phyloP scores from a whole-genome alignment of 2,113 vertebrate genomes.

The Ophthalmolycus amberensis region DNA sequence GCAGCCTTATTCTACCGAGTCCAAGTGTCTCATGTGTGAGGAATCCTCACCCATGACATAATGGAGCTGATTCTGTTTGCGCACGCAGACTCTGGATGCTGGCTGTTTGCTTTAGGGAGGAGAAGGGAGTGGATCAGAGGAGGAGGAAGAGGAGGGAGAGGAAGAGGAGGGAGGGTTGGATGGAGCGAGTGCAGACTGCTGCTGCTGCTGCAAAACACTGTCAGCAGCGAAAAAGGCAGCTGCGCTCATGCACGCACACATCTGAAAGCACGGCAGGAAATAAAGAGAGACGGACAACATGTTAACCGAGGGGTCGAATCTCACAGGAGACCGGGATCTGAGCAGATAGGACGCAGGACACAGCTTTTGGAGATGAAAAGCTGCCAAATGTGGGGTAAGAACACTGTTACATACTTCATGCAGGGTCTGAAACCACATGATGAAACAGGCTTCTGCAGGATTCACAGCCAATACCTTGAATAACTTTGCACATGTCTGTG shows the following conservation, averaged over 20 bases:
- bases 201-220: slow-evolving; percentile 46
- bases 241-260: slow-evolving; percentile 41
- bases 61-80: slow-evolving; percentile 18
- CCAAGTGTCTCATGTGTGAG: not conserved
- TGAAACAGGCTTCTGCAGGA: not conserved
- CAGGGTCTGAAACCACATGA: not conserved
- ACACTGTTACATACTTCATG: not conserved
- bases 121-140: slow-evolving; percentile 61
- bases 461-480: not conserved
- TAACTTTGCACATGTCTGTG: not conserved
- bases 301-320: slow-evolving; percentile 21
- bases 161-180: slow-evolving; percentile 14
- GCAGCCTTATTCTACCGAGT: not conserved
- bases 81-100: slow-evolving; percentile 22
- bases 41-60: slow-evolving; percentile 44
- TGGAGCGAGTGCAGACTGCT: slow-evolving; percentile 36
- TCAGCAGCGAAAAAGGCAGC: slow-evolving; percentile 34
- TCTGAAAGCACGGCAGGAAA: slow-evolving; percentile 3
- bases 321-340: slow-evolving; percentile 12
- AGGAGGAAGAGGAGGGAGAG: slow-evolving; percentile 8
- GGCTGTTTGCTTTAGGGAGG: slow-evolving; percentile 53
- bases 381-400: slow-evolving; percentile 68
- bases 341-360: slow-evolving; percentile 40
- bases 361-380: slow-evolving; percentile 40
- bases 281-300: slow-evolving; percentile 25